Evolutionary conservation across 2,113 vertebrate genomes (phyloP).

Genomic region (Trichomycterus rosablanca): DNA sequence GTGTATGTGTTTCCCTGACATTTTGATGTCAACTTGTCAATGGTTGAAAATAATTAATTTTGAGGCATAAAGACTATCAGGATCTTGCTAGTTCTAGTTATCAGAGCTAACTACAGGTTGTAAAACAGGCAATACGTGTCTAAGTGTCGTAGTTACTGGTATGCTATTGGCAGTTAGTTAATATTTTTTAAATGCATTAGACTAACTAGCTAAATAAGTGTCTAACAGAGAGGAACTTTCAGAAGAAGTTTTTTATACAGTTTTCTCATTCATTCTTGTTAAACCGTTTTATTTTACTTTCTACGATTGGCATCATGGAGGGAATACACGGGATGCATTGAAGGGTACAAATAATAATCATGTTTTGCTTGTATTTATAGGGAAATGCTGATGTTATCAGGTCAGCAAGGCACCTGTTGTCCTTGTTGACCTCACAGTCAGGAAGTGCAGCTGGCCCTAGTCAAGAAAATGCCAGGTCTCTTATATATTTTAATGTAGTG

Average conservation of each 20-base stretch:
- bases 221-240: background rate
- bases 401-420: constrained; percentile 1
- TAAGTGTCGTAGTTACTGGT: background rate
- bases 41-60: no score
- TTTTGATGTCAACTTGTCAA: background rate
- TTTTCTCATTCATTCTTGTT: constrained; percentile 1
- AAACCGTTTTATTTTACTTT: background rate
- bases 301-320: constrained; percentile 4
- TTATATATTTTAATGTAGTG: background rate
- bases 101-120: no score
- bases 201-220: background rate
- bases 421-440: constrained; percentile 10
- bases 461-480: constrained; percentile 2
- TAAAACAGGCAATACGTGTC: no score
- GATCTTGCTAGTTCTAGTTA: no score
- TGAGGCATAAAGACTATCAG: no score
- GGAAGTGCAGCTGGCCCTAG: constrained; percentile 7
- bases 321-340: background rate
- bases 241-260: background rate
- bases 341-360: background rate
- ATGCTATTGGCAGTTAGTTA: background rate
- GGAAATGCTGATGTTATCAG: constrained; percentile 4
- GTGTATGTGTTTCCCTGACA: background rate
- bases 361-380: constrained; percentile 9
- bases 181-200: constrained; percentile 8